Evolutionary conservation across 2,797 vertebrate genomes (phyloP).

Genomic region (Gephyroberyx darwinii): DNA sequence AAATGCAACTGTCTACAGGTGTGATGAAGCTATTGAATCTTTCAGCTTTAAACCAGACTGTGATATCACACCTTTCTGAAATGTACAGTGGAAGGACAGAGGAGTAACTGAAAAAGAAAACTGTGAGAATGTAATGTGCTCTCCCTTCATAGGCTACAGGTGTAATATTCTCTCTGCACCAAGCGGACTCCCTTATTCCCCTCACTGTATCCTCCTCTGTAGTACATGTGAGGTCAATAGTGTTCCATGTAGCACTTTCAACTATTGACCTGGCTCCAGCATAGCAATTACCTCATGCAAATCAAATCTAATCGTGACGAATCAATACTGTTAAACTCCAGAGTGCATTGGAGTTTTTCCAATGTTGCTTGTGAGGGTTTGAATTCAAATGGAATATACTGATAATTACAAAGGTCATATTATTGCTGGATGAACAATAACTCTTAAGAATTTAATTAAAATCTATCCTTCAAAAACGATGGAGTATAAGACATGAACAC

Average conservation of each 20-base stretch:
- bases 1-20: conserved; percentile 12
- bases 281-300: conserved; percentile 56
- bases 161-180: conserved; percentile 2
- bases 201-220: conserved; percentile 11
- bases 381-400: conserved; percentile 13
- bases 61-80: conserved; percentile 28
- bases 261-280: conserved; percentile 65
- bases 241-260: conserved; percentile 50
- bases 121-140: conserved; percentile 1
- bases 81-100: background rate
- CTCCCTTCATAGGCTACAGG: background rate
- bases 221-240: conserved; percentile 39
- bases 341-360: conserved; percentile 34
- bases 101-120: background rate
- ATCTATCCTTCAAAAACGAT: too few species aligned
- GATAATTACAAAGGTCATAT: background rate
- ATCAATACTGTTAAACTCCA: conserved; percentile 75
- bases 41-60: background rate
- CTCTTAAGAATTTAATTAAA: too few species aligned
- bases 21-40: conserved; percentile 24
- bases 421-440: background rate
- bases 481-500: background rate
- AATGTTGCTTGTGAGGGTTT: conserved; percentile 20
- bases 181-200: background rate
- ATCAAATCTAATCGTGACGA: conserved; percentile 56